Base-by-base conservation (phyloP, 2,888 invertebrate species). In the Gerris lacustris region DNA sequence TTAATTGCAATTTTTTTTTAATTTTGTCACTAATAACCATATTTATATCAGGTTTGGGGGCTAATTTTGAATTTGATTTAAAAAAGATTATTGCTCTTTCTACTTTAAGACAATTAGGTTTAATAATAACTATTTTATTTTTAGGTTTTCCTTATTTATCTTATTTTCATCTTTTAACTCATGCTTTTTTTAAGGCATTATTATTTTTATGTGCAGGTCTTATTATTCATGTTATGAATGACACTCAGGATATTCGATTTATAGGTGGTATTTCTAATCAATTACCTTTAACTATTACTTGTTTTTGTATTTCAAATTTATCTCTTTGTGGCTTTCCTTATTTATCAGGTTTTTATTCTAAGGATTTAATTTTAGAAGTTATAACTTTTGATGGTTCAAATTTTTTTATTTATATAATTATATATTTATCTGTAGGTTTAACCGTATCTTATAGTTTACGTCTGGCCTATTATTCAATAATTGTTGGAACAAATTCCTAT, bases 81-180 rank as follows among this genome's bases (percentile, higher is more conserved):
- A 90, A 89, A 80, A 90, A 89, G 82, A 87, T 88, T 85, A 88
- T 90, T 87, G 90, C 89, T 78, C 82, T 88, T 78, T 89, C 89
- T 0, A 89, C 88, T 75, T 83, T 90, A 80, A 89, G 88, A 2
- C 90, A 90, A 78, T 82, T 90, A 79, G 88, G 88, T 0, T 83
- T 90, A 79, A 89, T 90, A 84, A 86, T 89, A 79, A 84, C 85
- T 80, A 83, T 84, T 81, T 82, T 88, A 79, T 83, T 83, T 1
- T 79, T 87, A 77, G 84, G 84, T 0, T 80, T 83, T 73, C 77
- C 78, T 74, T 79, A 83, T 73, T 82, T 89, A 77, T 83, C 86
- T 76, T 88, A 87, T 84, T 88, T 88, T 84, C 89, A 89, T 84
- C 80, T 89, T 78, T 81, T 89, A 79, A 86, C 83, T 75, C 88